Evolutionary conservation across 1,140 invertebrate species (phyloP).

Genomic region (Sweltsa coloradensis): DNA sequence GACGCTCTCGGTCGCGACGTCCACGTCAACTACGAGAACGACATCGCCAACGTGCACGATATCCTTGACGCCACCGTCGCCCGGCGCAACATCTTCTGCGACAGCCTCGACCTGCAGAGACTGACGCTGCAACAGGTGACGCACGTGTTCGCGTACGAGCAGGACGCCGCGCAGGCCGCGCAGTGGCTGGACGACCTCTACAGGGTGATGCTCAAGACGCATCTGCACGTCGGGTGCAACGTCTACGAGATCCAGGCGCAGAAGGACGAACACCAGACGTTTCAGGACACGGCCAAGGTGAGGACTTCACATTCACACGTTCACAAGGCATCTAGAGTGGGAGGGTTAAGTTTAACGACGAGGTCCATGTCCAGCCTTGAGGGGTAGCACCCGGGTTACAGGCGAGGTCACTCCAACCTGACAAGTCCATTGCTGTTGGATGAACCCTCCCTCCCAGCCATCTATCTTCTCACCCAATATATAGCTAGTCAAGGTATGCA

Average conservation of each 20-base stretch:
- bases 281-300: slow-evolving; percentile 65
- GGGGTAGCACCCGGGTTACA: too few species aligned
- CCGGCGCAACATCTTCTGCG: slow-evolving; percentile 38
- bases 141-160: slow-evolving; percentile 60
- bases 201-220: slow-evolving; percentile 44
- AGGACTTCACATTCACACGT: too few species aligned
- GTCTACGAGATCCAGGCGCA: slow-evolving; percentile 58
- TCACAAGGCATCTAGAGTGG: too few species aligned
- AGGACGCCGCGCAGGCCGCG: slow-evolving; percentile 57
- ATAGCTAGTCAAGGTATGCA: too few species aligned
- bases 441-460: too few species aligned
- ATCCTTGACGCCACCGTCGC: slow-evolving; percentile 40
- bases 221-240: slow-evolving; percentile 57
- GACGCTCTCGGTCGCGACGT: slow-evolving; percentile 63
- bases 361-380: too few species aligned
- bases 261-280: slow-evolving; percentile 60
- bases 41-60: slow-evolving; percentile 56
- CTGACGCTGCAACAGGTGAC: slow-evolving; percentile 59
- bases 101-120: slow-evolving; percentile 44
- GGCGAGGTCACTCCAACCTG: too few species aligned
- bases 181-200: slow-evolving; percentile 62
- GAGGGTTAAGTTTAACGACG: too few species aligned
- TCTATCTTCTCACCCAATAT: too few species aligned
- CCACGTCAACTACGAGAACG: slow-evolving; percentile 53
- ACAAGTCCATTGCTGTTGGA: too few species aligned